Percentiles rank a stretch among this genome's conserved stretches.
phyloP scores from a whole-genome alignment of 35 echinoderm and acorn worm genomes.

The Chiridota heheva region DNA sequence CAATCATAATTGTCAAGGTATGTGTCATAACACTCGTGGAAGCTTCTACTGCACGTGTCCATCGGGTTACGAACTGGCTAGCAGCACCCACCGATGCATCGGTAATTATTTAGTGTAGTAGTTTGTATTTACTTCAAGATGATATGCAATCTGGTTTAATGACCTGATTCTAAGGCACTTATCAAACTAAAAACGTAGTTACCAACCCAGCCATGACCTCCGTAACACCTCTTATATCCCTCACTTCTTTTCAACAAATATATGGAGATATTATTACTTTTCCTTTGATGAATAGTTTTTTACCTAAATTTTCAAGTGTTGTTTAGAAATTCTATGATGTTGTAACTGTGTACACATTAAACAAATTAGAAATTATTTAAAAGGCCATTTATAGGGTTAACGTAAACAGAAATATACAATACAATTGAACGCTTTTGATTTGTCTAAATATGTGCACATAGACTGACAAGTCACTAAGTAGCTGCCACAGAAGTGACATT shows the following conservation, averaged over 20 bases:
- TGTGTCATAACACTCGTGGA: slow-evolving; percentile 66
- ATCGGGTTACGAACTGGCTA: slow-evolving; percentile 32
- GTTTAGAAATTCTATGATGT: neutral
- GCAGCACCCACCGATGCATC: neutral
- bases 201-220: too few species aligned
- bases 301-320: neutral
- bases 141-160: too few species aligned
- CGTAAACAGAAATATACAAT: too few species aligned
- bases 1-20: slow-evolving; percentile 25
- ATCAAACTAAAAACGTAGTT: too few species aligned
- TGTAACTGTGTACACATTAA: neutral
- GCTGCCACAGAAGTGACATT: too few species aligned
- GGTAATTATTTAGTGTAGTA: slow-evolving; percentile 1
- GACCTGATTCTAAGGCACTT: neutral
- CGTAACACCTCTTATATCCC: too few species aligned
- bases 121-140: too few species aligned
- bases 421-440: too few species aligned
- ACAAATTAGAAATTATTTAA: neutral
- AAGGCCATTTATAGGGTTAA: neutral
- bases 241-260: neutral
- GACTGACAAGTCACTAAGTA: too few species aligned
- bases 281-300: neutral
- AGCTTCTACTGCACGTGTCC: slow-evolving; percentile 62
- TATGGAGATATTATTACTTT: neutral
- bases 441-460: too few species aligned